Percentiles rank a stretch among this genome's conserved stretches.
phyloP scores from a whole-genome alignment of 2,797 vertebrate genomes.

The Phalloptychus januarius region DNA sequence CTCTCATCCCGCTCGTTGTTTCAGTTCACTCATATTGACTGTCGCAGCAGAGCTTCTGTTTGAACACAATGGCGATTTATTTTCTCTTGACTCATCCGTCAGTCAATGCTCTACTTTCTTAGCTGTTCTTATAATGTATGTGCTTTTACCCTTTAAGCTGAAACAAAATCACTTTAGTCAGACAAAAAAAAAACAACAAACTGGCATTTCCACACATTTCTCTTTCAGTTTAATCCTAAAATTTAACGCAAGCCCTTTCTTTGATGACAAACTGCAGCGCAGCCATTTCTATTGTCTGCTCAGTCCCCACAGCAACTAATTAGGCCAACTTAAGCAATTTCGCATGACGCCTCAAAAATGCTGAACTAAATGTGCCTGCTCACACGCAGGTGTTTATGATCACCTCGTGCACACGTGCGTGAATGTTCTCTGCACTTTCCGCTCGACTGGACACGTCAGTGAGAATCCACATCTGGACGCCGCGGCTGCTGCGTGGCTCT shows the following conservation, averaged over 20 bases:
- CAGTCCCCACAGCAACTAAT: slow-evolving; percentile 34
- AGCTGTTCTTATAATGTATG: slow-evolving; percentile 17
- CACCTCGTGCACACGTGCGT: slow-evolving; percentile 46
- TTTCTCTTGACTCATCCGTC: slow-evolving; percentile 8
- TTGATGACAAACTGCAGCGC: not conserved
- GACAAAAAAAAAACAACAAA: slow-evolving; percentile 3
- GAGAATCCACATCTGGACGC: slow-evolving; percentile 67
- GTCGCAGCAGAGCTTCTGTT: slow-evolving; percentile 40
- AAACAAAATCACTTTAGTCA: slow-evolving; percentile 9
- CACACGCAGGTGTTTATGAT: slow-evolving; percentile 50
- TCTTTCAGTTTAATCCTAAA: not conserved
- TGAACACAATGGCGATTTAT: slow-evolving; percentile 11
- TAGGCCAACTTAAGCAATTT: slow-evolving; percentile 20
- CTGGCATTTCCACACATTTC: not conserved
- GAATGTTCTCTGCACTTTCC: slow-evolving; percentile 45
- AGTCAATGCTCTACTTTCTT: slow-evolving; percentile 31
- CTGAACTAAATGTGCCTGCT: not conserved
- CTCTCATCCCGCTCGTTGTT: slow-evolving; percentile 52
- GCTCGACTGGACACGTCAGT: slow-evolving; percentile 64
- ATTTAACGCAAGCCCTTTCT: not conserved
- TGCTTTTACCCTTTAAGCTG: slow-evolving; percentile 4
- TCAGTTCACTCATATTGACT: slow-evolving; percentile 47
- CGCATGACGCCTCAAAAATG: slow-evolving; percentile 7
- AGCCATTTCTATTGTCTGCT: slow-evolving; percentile 8
- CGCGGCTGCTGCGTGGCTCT: slow-evolving; percentile 39